Evolutionary conservation across 2,113 vertebrate genomes (phyloP).

Genomic region (Crypturellus undulatus): DNA sequence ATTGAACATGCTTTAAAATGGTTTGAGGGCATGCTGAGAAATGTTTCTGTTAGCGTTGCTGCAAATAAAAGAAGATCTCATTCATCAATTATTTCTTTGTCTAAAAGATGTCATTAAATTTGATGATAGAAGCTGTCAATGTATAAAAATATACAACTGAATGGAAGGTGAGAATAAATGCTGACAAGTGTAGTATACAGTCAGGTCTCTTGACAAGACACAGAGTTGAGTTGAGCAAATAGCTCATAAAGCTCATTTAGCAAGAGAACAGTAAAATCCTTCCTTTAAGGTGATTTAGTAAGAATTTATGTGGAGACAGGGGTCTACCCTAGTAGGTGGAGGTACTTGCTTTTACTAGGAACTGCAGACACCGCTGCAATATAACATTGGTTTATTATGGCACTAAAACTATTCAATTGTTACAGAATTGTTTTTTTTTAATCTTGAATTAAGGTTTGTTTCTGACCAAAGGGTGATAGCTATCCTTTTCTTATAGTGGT

Average conservation of each 20-base stretch:
- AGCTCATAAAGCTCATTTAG: constrained; percentile 62
- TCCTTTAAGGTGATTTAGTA: constrained; percentile 46
- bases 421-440: background rate
- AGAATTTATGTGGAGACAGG: constrained; percentile 57
- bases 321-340: background rate
- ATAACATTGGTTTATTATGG: constrained; percentile 56
- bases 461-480: background rate
- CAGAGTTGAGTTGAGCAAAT: constrained; percentile 50
- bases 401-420: constrained; percentile 47
- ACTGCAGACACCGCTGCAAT: constrained; percentile 28
- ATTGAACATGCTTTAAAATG: background rate
- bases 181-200: constrained; percentile 24
- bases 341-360: constrained; percentile 41
- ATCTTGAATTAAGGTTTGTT: constrained; percentile 10
- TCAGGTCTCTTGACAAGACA: constrained; percentile 41
- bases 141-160: constrained; percentile 54
- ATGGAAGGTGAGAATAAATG: constrained; percentile 56
- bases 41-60: constrained; percentile 23
- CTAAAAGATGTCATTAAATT: constrained; percentile 60
- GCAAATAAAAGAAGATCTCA: constrained; percentile 51
- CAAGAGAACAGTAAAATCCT: constrained; percentile 64
- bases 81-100: constrained; percentile 62
- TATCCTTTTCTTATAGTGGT: background rate
- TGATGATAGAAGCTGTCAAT: constrained; percentile 70
- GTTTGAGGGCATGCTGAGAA: background rate